These are phyloP conservation scores for Boleophthalmus pectinirostris DNA, from an alignment of 2,113 vertebrate genomes.

Conservation along the genomic window DNA sequence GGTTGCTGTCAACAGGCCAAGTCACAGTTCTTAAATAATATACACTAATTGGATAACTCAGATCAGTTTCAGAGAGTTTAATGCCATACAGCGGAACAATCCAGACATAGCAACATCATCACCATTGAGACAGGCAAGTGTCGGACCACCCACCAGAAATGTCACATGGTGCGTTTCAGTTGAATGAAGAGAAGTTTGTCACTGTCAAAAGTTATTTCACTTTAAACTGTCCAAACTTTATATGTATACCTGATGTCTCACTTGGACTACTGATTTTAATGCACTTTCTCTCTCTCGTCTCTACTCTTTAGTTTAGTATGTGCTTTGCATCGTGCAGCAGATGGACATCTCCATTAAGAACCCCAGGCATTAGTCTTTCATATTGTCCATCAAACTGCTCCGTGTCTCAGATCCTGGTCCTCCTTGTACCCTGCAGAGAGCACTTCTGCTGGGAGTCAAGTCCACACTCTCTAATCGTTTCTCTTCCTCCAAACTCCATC, in stretches of 20 bases:
- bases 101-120: not conserved
- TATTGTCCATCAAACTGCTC: conserved; percentile 61
- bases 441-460: conserved; percentile 58
- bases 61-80: no score
- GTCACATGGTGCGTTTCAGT: no score
- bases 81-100: no score
- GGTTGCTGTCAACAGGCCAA: no score
- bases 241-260: not conserved
- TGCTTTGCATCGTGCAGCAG: conserved; percentile 55
- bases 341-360: conserved; percentile 64
- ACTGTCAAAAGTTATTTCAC: not conserved
- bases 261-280: not conserved
- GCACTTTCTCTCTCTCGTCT: not conserved
- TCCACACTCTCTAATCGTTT: conserved; percentile 58
- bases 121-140: no score
- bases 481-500: conserved; percentile 44
- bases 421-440: conserved; percentile 42
- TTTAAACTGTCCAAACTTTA: not conserved
- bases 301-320: conserved; percentile 36
- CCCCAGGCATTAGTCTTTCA: conserved; percentile 50
- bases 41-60: no score
- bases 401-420: conserved; percentile 50
- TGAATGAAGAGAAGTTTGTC: not conserved
- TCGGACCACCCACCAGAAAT: no score
- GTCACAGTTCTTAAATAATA: no score